Evolutionary conservation across 2,888 invertebrate species (phyloP).

Genomic region (Aphidius colemani): DNA sequence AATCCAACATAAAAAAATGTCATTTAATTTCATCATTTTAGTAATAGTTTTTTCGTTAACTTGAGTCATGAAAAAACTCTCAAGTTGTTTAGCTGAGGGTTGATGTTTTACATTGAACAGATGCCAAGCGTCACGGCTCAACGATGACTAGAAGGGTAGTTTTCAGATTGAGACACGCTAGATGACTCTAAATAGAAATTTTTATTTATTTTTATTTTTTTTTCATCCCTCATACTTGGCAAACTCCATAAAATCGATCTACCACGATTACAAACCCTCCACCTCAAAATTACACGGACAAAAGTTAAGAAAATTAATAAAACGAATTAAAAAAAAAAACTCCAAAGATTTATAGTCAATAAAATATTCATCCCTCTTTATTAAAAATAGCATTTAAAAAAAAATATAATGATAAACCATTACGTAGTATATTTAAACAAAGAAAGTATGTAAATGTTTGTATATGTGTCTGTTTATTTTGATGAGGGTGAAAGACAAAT

Average conservation of each 20-base stretch:
- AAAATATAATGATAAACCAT: too few species aligned
- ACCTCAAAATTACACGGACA: slow-evolving; percentile 9
- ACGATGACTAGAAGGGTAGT: slow-evolving; percentile 54
- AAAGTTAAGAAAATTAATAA: slow-evolving; percentile 9
- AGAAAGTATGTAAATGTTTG: too few species aligned
- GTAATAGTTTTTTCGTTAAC: too few species aligned
- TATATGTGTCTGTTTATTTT: slow-evolving; percentile 38
- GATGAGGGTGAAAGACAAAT: slow-evolving; percentile 50
- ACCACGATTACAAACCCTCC: slow-evolving; percentile 14
- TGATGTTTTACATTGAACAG: slow-evolving; percentile 46
- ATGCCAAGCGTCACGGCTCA: slow-evolving; percentile 60
- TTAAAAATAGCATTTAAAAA: too few species aligned
- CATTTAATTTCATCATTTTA: too few species aligned
- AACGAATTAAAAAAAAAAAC: slow-evolving; percentile 14
- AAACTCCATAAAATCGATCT: slow-evolving; percentile 22
- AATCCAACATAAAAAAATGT: too few species aligned
- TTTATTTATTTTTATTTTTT: slow-evolving; percentile 40
- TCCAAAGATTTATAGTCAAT: not conserved
- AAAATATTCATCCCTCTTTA: too few species aligned
- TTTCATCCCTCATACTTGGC: slow-evolving; percentile 20
- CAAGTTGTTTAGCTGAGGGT: slow-evolving; percentile 18
- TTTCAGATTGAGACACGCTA: slow-evolving; percentile 58
- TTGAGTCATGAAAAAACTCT: not conserved
- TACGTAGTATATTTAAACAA: too few species aligned
- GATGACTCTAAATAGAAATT: slow-evolving; percentile 58